These are phyloP conservation scores for Leucosticte australis DNA, from an alignment of 2,113 vertebrate genomes.

Conservation along the genomic window DNA sequence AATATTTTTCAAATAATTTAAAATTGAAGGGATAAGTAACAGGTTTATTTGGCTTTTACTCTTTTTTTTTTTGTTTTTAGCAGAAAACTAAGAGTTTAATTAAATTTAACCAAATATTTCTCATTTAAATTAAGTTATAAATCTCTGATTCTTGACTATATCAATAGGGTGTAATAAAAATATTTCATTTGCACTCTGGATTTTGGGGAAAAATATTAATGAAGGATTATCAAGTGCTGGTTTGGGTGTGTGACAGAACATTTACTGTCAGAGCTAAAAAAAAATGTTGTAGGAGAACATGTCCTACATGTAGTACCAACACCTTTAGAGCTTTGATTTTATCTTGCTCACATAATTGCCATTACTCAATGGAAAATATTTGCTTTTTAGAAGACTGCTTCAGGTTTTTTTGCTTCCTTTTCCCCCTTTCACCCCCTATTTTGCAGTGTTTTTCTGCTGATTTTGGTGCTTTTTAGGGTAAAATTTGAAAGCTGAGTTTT, in stretches of 20 bases:
- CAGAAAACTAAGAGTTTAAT: not conserved
- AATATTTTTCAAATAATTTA: not conserved
- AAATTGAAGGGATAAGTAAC: not conserved
- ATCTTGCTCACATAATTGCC: not conserved
- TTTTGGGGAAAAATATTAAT: not conserved
- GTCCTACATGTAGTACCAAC: not conserved
- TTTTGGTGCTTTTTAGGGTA: not conserved
- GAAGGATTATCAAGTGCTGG: not conserved
- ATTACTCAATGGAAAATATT: not conserved
- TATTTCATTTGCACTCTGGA: not conserved
- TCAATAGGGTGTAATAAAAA: not conserved
- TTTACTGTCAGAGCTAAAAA: not conserved
- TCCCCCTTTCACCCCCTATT: not conserved
- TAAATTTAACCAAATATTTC: not conserved
- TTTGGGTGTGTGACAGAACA: not conserved
- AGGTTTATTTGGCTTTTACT: not conserved
- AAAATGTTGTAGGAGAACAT: not conserved
- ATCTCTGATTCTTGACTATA: rapidly evolving
- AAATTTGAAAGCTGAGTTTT: not conserved
- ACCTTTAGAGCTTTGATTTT: not conserved
- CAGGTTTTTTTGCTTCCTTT: not conserved
- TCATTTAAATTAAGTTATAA: not conserved
- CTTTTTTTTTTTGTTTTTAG: not conserved
- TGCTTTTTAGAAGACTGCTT: not conserved
- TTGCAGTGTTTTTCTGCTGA: not conserved